These are phyloP conservation scores for Dolichomitus sp. DNA, from an alignment of 2,888 invertebrate species.

Conservation along the genomic window DNA sequence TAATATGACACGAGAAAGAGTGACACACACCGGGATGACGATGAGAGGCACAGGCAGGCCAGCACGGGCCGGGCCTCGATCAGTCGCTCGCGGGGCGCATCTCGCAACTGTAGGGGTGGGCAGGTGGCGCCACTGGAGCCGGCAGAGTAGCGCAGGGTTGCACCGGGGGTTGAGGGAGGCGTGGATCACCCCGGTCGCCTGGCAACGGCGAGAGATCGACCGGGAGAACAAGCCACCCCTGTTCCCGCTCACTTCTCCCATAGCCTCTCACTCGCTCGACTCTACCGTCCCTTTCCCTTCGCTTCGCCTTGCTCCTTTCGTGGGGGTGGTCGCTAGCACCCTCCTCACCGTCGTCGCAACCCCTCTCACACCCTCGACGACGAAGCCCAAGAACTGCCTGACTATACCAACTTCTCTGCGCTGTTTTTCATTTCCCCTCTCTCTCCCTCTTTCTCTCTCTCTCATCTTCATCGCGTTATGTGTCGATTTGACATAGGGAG, in stretches of 20 bases:
- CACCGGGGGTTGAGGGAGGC: conserved; percentile 72
- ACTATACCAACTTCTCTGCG: conserved; percentile 43
- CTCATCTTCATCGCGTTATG: conserved; percentile 36
- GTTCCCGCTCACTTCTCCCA: conserved; percentile 74
- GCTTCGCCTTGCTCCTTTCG: conserved; percentile 25
- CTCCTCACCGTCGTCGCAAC: conserved; percentile 43
- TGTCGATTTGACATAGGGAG: conserved; percentile 18
- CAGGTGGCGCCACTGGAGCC: conserved; percentile 78
- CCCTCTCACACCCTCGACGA: conserved; percentile 39
- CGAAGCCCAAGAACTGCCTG: conserved; percentile 64
- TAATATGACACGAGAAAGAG: conserved; percentile 16
- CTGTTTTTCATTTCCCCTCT: conserved; percentile 20
- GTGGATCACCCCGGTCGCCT: conserved; percentile 80
- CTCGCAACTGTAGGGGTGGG: conserved; percentile 80
- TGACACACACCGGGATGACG: conserved; percentile 52
- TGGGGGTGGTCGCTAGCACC: conserved; percentile 37
- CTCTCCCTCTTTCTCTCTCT: conserved; percentile 15
- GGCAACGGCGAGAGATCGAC: conserved; percentile 86
- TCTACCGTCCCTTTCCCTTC: conserved; percentile 39
- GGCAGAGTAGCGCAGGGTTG: conserved; percentile 69
- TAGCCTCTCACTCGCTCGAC: conserved; percentile 31
- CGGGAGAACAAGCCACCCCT: conserved; percentile 77
- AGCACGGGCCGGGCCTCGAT: conserved; percentile 75
- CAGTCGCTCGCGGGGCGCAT: conserved; percentile 82
- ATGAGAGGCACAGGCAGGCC: conserved; percentile 66